Evolutionary conservation across 2,888 invertebrate species (phyloP), one percentile per base, ranked within the genome.

Genomic region (Augochlorella aurata): DNA sequence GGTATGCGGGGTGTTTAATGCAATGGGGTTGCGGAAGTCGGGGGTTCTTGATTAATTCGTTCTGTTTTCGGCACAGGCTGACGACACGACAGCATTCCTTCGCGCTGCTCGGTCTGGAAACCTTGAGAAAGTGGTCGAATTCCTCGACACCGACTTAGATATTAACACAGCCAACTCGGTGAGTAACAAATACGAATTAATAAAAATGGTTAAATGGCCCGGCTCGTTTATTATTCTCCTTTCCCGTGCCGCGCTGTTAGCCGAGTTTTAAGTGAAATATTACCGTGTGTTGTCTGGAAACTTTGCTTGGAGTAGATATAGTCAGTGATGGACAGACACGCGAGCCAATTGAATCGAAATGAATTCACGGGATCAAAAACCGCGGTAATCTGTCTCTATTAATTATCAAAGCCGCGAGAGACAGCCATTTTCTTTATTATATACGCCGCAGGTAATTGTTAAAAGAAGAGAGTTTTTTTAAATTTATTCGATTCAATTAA

Each of bases 131-230:
- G 98, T 99, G 45, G 95, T 98, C 91, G 99, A 99, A 93, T 97
- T 98, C 90, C 95, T 99, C 88, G 98, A 98, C 94, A 97, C 97
- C 82, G 97, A 98, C 89, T 96, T 98, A 88, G 99, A 99, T 93
- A 99, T 99, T 93, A 99, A 99, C 95, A 98, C 99, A 88, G 97
- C 98, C 94, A 99, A 99, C 95, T 97, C 99, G 93, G 99, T 99
- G 94, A 90, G 89, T 82, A 63, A 21, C 44, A 9, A 38, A 66
- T 10, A 9, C 2, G 12, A 61, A 74, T 9, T 29, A 18, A 10
- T 24, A 12, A 52, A n/a, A 52, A n/a, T 8, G 29, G 29, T 1
- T 29, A 29, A 29, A 29, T 29, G 29, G 2, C 2, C 29, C 29
- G 29, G 2, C 29, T 29, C 12, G 44, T 38, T 38, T 3, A 63